Evolutionary conservation across 2,797 vertebrate genomes (phyloP).

Genomic region (Thripadectes ignobilis): DNA sequence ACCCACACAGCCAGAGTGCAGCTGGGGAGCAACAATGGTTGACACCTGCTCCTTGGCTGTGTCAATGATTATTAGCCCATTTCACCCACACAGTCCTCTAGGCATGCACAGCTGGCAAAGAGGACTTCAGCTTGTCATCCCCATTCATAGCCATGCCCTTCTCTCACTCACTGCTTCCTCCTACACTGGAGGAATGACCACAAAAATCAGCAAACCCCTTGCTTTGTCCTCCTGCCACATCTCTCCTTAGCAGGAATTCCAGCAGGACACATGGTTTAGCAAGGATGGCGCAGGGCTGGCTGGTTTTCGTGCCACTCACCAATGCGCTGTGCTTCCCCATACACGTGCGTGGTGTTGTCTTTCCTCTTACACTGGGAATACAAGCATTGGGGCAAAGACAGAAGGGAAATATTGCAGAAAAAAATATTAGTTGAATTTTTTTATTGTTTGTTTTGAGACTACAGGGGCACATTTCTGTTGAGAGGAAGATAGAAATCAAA

Average conservation of each 20-base stretch:
- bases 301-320: not conserved
- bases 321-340: not conserved
- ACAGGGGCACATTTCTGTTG: not conserved
- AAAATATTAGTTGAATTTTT: not conserved
- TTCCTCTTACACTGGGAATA: not conserved
- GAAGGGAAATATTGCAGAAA: not conserved
- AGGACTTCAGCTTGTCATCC: not conserved
- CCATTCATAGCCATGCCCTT: not conserved
- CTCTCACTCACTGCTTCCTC: not conserved
- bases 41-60: not conserved
- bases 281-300: not conserved
- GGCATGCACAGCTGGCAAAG: not conserved
- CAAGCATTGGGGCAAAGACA: not conserved
- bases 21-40: not conserved
- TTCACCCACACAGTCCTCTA: not conserved
- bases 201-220: not conserved
- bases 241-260: not conserved
- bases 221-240: not conserved
- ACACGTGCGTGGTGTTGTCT: rapidly evolving
- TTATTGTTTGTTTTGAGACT: not conserved
- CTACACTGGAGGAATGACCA: not conserved
- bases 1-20: not conserved
- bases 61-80: not conserved
- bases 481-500: not conserved
- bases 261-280: not conserved